Evolutionary conservation across 2,113 vertebrate species (phyloP).

Genomic region (Psophia crepitans): DNA sequence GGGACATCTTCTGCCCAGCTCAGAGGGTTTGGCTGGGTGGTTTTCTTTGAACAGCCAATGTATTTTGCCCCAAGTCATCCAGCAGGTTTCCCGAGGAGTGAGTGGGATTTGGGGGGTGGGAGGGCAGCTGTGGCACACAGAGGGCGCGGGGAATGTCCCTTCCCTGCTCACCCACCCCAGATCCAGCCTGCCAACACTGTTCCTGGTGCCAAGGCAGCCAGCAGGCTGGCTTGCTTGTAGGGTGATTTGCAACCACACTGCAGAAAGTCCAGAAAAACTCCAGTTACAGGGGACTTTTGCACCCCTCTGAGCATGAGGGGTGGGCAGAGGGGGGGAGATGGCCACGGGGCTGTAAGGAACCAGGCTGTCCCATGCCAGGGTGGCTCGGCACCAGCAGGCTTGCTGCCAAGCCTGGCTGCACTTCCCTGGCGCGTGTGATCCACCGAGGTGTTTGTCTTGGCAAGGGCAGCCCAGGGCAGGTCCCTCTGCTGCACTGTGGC

Average conservation of each 20-base stretch:
- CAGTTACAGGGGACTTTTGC: rapidly evolving
- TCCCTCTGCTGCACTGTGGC: background rate
- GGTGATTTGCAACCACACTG: background rate
- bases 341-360: background rate
- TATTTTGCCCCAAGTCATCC: background rate
- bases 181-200: background rate
- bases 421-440: background rate
- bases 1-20: background rate
- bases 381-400: background rate
- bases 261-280: background rate
- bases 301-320: rapidly evolving
- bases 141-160: background rate
- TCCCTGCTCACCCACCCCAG: background rate
- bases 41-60: background rate
- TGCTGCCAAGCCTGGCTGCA: background rate
- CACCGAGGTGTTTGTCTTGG: background rate
- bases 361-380: background rate
- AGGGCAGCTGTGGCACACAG: rapidly evolving
- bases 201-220: rapidly evolving
- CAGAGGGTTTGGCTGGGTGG: background rate
- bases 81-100: background rate
- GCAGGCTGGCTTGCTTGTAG: background rate
- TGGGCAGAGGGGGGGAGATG: background rate
- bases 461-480: background rate
- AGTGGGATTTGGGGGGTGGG: rapidly evolving